phyloP scores from a whole-genome alignment of 2,113 vertebrate species.

The Suricata suricatta region DNA sequence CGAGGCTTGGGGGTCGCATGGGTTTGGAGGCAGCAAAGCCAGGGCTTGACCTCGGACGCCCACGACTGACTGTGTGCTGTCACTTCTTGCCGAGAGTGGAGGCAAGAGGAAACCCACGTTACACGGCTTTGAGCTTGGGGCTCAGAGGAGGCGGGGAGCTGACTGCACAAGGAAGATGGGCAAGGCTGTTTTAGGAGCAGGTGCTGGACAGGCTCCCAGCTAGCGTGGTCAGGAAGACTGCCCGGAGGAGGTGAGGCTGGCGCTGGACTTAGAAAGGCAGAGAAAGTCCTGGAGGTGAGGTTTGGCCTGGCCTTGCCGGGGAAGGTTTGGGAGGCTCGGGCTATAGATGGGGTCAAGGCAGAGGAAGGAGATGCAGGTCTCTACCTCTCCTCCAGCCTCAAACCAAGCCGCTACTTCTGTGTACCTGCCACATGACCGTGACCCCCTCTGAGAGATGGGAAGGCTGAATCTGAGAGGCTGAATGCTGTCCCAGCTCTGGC shows the following conservation, averaged over 20 bases:
- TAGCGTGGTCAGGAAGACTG: not conserved
- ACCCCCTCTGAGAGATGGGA: no score
- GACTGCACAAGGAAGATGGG: not conserved
- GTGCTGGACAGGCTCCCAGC: not conserved
- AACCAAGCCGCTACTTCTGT: no score
- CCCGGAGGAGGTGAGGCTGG: not conserved
- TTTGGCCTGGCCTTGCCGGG: no score
- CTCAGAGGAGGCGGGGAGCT: not conserved
- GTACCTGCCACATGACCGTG: not conserved
- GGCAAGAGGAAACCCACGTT: not conserved
- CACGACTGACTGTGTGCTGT: fast-evolving
- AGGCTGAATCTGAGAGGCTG: not conserved
- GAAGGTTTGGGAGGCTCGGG: not conserved
- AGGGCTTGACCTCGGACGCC: not conserved
- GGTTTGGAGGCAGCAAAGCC: not conserved
- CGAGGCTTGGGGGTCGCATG: fast-evolving
- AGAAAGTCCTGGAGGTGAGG: not conserved
- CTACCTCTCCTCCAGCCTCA: fast-evolving
- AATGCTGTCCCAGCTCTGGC: not conserved
- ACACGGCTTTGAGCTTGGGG: not conserved
- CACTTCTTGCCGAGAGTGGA: fast-evolving
- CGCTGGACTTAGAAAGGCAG: not conserved
- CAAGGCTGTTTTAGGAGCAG: not conserved
- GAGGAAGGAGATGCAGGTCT: not conserved
- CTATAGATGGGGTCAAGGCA: not conserved